Percentiles rank a stretch among this genome's conserved stretches.
Conservation (phyloP, 2,113 vertebrate species). For the Tachysurus fulvidraco region DNA sequence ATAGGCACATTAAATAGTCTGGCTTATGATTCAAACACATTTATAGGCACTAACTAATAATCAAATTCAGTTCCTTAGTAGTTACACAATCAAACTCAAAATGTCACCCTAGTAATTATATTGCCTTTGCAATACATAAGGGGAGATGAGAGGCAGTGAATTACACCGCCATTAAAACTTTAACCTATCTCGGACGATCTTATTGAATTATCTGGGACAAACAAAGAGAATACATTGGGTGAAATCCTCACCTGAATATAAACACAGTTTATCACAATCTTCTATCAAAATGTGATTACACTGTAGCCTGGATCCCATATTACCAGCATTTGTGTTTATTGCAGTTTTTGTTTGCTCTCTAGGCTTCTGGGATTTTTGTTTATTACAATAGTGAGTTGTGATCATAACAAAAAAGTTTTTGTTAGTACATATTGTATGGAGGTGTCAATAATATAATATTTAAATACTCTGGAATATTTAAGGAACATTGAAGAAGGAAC, state of each 20-base stretch:
- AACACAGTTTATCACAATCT: background rate
- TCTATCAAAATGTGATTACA: background rate
- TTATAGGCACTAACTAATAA: background rate
- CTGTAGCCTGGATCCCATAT: background rate
- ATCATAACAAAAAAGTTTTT: background rate
- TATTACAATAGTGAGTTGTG: background rate
- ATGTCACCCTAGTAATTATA: background rate
- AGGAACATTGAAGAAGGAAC: background rate
- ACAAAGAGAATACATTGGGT: background rate
- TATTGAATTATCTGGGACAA: background rate
- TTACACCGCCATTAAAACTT: background rate
- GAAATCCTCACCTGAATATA: background rate
- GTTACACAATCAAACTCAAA: background rate
- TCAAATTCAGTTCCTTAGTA: background rate
- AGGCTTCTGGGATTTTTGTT: background rate
- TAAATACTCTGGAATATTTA: background rate
- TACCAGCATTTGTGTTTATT: background rate
- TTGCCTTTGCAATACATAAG: background rate
- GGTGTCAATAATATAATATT: background rate
- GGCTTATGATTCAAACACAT: background rate
- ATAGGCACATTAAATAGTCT: background rate
- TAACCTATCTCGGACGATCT: background rate
- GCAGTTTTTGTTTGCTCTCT: background rate
- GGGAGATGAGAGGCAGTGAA: background rate
- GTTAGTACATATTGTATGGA: background rate